A percentile compares a stretch with the other conserved stretches of the same genome.
Evolutionary conservation across 2,888 invertebrate genomes (phyloP).

Genomic region (Temnothorax ravouxi): DNA sequence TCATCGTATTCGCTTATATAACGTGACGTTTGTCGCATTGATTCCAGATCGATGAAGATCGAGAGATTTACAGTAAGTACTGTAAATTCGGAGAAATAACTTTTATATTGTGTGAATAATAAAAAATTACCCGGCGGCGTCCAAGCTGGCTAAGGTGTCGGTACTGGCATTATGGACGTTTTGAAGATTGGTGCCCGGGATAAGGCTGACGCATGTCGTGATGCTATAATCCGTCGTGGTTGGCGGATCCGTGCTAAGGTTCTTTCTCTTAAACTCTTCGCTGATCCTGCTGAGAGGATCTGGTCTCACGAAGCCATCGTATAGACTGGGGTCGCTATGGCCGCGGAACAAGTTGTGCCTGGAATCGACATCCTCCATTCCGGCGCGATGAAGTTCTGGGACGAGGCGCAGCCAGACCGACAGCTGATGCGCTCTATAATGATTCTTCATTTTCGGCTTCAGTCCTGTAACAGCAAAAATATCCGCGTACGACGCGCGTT

Average conservation of each 20-base stretch:
- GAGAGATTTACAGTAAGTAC: not conserved
- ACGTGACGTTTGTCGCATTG: not conserved
- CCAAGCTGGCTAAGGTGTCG: conserved; percentile 92
- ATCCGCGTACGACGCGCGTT: not conserved
- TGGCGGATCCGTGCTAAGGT: conserved; percentile 89
- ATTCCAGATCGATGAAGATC: not conserved
- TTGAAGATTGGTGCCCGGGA: conserved; percentile 88
- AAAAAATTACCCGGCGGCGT: conserved; percentile 89
- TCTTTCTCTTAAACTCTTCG: conserved; percentile 88
- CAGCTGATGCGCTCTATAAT: conserved; percentile 97
- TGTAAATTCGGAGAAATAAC: not conserved
- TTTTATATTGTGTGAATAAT: not conserved
- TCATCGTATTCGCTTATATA: too few relatives aligned
- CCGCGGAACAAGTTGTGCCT: conserved; percentile 96
- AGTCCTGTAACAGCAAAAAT: conserved; percentile 89
- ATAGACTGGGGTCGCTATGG: conserved; percentile 95
- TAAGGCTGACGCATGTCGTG: conserved; percentile 91
- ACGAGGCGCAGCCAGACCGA: conserved; percentile 98
- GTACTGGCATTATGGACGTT: conserved; percentile 90
- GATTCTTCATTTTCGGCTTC: conserved; percentile 96
- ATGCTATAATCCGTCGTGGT: conserved; percentile 91
- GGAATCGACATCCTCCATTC: conserved; percentile 95
- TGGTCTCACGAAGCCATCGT: conserved; percentile 95
- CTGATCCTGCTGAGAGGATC: conserved; percentile 92
- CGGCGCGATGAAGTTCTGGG: conserved; percentile 95